Base-by-base conservation (phyloP, 1,140 invertebrate genomes). In the Achroia grisella region DNA sequence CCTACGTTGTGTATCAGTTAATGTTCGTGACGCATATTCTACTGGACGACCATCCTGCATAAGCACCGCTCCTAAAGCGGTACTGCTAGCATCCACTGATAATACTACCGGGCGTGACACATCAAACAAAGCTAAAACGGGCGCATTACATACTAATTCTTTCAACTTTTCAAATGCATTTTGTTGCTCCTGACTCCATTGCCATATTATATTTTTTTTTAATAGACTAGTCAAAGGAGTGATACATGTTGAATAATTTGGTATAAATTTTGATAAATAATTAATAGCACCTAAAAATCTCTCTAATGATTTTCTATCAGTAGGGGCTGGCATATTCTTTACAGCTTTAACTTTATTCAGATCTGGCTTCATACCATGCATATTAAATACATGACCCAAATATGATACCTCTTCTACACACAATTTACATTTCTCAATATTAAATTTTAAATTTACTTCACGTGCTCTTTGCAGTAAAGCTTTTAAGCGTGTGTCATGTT, bases 1-100 rank as follows among this genome's bases (percentile, higher is more conserved):
- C 10, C 65, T 62, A 17, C 54, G 17, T 59, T 88, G 65, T 23
- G 64, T 48, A 15, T 48, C 47, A 9, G 55, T 69, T 32, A 77
- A 35, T 11, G 58, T 33, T 23, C 48, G 42, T 9, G 70, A 76
- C 6, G 71, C 73, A 50, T 58, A 81, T 27, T 66, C 64, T 8
- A 78, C 56, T 10, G 70, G 71, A 11, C 49, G 44, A 15, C 48
- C 48, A 15, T 51, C 55, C 41, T 71, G 68, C 30, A 69, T 31
- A 27, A 62, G 42, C 10, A 59, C 53, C 15, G 48, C 62, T 17
- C 67, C 77, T 8, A 81, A 15, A 13, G 60, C 76, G 41, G 29
- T 33, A 6, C 43, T 27, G 13, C 52, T 59, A 1, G 57, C 56
- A 48, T 80, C 72, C 10, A 57, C 61, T 29, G 62, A 58, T 10